Conservation (phyloP, 2,797 vertebrate genomes). For the Arctocebus calabarensis region DNA sequence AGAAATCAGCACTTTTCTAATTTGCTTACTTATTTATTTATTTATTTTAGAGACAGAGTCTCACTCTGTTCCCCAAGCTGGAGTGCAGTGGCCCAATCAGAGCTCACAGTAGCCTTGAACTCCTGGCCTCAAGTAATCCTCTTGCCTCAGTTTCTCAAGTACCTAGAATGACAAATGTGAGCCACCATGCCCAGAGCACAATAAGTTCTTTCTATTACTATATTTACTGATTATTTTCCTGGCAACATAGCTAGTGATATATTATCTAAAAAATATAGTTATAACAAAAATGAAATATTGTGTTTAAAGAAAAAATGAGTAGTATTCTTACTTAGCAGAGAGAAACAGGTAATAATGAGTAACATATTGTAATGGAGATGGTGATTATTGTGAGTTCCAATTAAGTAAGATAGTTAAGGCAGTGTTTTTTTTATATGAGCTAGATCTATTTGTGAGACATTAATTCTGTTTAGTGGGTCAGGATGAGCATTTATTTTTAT, state of each 20-base stretch:
- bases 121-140: neutral
- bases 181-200: neutral
- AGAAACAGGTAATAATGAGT: neutral
- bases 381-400: neutral
- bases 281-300: constrained; percentile 47
- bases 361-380: neutral
- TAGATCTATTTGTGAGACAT: neutral
- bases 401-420: neutral
- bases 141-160: neutral
- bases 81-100: neutral
- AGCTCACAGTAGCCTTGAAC: neutral
- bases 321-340: constrained; percentile 18
- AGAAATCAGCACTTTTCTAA: neutral
- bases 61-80: neutral
- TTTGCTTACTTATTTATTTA: neutral
- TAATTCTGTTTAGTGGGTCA: constrained; percentile 18
- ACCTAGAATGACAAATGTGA: neutral
- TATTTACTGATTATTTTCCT: constrained; percentile 29
- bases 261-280: neutral
- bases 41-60: neutral
- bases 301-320: constrained; percentile 26
- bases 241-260: neutral
- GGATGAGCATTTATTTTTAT: constrained; percentile 18
- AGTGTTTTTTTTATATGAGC: neutral
- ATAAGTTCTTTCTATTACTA: constrained; percentile 13